Percentiles rank a stretch among this genome's conserved stretches.
These are phyloP conservation scores for Drymonia ruficornis DNA, from an alignment of 2,888 invertebrate genomes.

Conservation along the genomic window DNA sequence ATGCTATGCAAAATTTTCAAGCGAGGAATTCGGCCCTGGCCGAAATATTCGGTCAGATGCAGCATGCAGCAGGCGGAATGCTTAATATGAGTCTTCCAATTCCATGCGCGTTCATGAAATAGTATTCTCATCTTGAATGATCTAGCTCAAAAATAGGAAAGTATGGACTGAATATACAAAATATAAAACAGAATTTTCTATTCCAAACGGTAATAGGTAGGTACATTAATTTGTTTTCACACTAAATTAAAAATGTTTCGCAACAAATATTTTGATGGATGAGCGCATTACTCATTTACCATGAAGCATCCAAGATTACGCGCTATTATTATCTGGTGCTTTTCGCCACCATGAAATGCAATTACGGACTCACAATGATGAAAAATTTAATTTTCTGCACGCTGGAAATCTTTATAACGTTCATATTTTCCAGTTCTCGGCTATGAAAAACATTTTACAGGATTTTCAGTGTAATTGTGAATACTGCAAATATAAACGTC, in stretches of 20 bases:
- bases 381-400: conserved; percentile 28
- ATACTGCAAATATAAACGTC: too few relatives aligned
- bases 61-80: conserved; percentile 34
- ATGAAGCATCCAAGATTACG: background rate
- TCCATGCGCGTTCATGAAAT: conserved; percentile 8
- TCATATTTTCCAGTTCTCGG: conserved; percentile 20
- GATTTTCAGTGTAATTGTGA: too few relatives aligned
- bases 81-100: conserved; percentile 34
- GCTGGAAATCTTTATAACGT: conserved; percentile 12
- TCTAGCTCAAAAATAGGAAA: conserved; percentile 4
- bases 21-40: conserved; percentile 29
- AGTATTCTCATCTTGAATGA: conserved; percentile 19
- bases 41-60: conserved; percentile 34
- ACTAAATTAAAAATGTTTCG: too few relatives aligned
- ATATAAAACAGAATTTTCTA: too few relatives aligned
- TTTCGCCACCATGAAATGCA: conserved; percentile 18
- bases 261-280: too few relatives aligned
- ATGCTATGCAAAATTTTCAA: conserved; percentile 29
- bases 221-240: too few relatives aligned
- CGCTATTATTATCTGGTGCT: background rate
- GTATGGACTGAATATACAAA: too few relatives aligned
- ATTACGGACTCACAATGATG: conserved; percentile 20
- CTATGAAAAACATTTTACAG: background rate
- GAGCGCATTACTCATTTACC: too few relatives aligned
- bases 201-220: too few relatives aligned